These are phyloP conservation scores for Synodontis membranacea DNA, from an alignment of 2,113 vertebrate species.

Conservation along the genomic window DNA sequence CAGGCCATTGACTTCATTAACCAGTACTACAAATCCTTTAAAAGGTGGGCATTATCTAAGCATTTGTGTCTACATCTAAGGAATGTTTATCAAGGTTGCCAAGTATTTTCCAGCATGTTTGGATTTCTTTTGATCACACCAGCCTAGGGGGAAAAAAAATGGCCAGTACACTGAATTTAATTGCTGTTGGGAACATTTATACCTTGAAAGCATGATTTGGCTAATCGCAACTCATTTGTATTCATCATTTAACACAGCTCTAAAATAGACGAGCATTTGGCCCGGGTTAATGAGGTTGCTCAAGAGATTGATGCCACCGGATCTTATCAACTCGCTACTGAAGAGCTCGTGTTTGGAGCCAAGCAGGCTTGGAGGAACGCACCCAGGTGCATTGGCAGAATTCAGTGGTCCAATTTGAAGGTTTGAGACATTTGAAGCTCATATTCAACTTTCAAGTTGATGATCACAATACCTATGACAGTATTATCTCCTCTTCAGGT, in stretches of 20 bases:
- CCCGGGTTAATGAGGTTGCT: conserved; percentile 73
- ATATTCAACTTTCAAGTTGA: neutral
- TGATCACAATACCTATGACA: neutral
- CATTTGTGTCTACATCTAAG: too few species aligned
- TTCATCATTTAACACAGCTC: conserved; percentile 61
- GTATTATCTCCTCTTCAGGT: conserved; percentile 63
- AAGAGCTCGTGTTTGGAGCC: conserved; percentile 79
- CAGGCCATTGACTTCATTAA: conserved; percentile 83
- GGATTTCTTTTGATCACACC: neutral
- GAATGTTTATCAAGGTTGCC: neutral
- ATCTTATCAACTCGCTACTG: conserved; percentile 79
- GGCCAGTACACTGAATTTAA: neutral
- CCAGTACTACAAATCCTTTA: conserved; percentile 79
- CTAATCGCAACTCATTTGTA: neutral
- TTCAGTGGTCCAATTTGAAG: conserved; percentile 87
- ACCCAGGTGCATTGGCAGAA: conserved; percentile 83
- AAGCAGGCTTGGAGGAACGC: conserved; percentile 87
- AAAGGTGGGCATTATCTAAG: conserved; percentile 73
- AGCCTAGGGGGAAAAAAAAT: neutral
- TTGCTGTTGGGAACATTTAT: neutral
- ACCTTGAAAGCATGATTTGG: neutral
- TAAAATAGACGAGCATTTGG: conserved; percentile 73
- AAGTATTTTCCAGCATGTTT: neutral
- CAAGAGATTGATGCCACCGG: conserved; percentile 79
- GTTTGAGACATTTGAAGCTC: conserved; percentile 56